These are phyloP conservation scores for Dendroctonus valens DNA, from an alignment of 1,140 invertebrate genomes.

Conservation along the genomic window DNA sequence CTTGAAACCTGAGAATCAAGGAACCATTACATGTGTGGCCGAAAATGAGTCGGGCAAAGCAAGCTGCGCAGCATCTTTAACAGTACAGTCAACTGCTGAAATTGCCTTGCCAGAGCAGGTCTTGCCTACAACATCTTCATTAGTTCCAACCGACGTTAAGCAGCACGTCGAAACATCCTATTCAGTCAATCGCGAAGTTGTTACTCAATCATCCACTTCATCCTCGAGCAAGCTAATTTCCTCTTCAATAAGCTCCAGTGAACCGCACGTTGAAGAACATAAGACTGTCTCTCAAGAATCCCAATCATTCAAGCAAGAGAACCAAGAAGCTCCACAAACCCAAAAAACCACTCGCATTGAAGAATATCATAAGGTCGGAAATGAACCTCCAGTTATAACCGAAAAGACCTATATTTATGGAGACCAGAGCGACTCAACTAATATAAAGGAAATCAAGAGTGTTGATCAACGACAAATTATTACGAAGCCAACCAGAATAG, in stretches of 20 bases:
- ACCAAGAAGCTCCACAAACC: constrained; percentile 47
- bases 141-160: constrained; percentile 27
- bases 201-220: constrained; percentile 50
- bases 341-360: constrained; percentile 54
- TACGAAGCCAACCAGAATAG: constrained; percentile 56
- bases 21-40: constrained; percentile 70
- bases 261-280: constrained; percentile 50
- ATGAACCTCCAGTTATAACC: constrained; percentile 42
- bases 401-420: constrained; percentile 42
- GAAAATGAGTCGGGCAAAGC: constrained; percentile 74
- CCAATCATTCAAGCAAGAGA: constrained; percentile 47
- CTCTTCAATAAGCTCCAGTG: constrained; percentile 29
- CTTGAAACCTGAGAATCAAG: constrained; percentile 58
- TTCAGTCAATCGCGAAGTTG: constrained; percentile 50
- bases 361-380: constrained; percentile 54
- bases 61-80: constrained; percentile 61
- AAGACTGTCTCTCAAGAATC: constrained; percentile 47
- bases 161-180: constrained; percentile 46
- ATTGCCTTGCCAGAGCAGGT: constrained; percentile 47
- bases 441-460: constrained; percentile 29
- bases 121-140: not conserved
- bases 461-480: constrained; percentile 34
- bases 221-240: constrained; percentile 46
- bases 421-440: constrained; percentile 24
- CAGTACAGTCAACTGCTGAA: constrained; percentile 50